Evolutionary conservation across 2,797 vertebrate species (phyloP).

Genomic region (Pangasius macronema): DNA sequence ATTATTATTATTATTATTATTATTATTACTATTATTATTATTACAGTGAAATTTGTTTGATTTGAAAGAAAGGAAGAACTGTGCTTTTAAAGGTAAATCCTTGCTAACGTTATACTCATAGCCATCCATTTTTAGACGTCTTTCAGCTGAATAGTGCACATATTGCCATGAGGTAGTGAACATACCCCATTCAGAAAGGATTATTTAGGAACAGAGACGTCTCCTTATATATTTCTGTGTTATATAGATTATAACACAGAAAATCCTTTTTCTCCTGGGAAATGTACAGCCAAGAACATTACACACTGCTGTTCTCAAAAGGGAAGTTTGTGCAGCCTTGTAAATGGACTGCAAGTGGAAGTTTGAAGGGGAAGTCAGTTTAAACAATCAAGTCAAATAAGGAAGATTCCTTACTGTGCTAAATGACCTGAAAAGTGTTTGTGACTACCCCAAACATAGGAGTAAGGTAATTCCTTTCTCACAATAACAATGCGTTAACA

Average conservation of each 20-base stretch:
- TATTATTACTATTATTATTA: background rate
- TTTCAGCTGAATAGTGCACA: background rate
- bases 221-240: no score
- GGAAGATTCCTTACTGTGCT: conserved; percentile 44
- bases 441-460: no score
- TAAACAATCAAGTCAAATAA: conserved; percentile 46
- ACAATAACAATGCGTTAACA: no score
- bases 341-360: conserved; percentile 42
- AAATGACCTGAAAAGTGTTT: conserved; percentile 35
- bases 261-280: background rate
- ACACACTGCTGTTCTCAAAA: conserved; percentile 16
- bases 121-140: background rate
- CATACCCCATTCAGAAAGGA: background rate
- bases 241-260: background rate
- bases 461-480: no score
- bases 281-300: conserved; percentile 26
- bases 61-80: background rate
- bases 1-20: no score
- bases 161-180: background rate
- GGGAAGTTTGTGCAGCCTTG: conserved; percentile 36
- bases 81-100: background rate
- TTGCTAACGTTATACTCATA: background rate
- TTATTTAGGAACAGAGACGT: background rate
- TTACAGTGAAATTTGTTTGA: background rate
- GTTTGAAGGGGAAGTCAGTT: conserved; percentile 44